A percentile compares a stretch with the other conserved stretches of the same genome.
Evolutionary conservation across 1,140 invertebrate genomes (phyloP).

Genomic region (Drosophila guanche): DNA sequence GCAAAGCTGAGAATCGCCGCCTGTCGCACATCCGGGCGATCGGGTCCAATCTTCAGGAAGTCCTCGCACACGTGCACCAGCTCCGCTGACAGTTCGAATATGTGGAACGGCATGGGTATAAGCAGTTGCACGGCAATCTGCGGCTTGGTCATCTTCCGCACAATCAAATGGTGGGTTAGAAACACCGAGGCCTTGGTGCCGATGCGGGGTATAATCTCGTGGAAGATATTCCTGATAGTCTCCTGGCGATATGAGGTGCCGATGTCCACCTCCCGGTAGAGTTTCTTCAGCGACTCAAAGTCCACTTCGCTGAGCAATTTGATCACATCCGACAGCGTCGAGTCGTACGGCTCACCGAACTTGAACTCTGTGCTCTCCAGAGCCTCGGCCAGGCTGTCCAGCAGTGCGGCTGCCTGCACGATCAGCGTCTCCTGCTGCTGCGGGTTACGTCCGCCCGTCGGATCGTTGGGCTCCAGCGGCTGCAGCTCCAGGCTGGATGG

Average conservation of each 20-base stretch:
- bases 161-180: conserved; percentile 87
- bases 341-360: conserved; percentile 84
- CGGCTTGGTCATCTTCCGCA: conserved; percentile 85
- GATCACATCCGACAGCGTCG: conserved; percentile 83
- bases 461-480: conserved; percentile 65
- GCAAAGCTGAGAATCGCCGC: conserved; percentile 89
- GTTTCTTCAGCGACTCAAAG: conserved; percentile 84
- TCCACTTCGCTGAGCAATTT: conserved; percentile 85
- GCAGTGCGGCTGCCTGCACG: conserved; percentile 59
- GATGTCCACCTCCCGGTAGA: conserved; percentile 85
- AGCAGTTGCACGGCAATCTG: conserved; percentile 85
- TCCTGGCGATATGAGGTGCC: conserved; percentile 87
- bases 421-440: conserved; percentile 71
- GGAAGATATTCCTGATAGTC: conserved; percentile 88
- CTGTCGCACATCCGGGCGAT: conserved; percentile 85
- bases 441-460: conserved; percentile 74
- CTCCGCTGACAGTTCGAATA: conserved; percentile 85
- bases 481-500: conserved; percentile 62
- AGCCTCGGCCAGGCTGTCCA: conserved; percentile 82
- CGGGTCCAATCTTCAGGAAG: conserved; percentile 84
- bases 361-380: conserved; percentile 83
- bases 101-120: conserved; percentile 85
- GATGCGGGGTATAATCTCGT: conserved; percentile 89
- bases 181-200: conserved; percentile 87
- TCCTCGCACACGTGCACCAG: conserved; percentile 85